Evolutionary conservation across 2,888 invertebrate genomes (phyloP), one percentile per base, ranked within the genome.

Genomic region (Arrhopalites spinosus): DNA sequence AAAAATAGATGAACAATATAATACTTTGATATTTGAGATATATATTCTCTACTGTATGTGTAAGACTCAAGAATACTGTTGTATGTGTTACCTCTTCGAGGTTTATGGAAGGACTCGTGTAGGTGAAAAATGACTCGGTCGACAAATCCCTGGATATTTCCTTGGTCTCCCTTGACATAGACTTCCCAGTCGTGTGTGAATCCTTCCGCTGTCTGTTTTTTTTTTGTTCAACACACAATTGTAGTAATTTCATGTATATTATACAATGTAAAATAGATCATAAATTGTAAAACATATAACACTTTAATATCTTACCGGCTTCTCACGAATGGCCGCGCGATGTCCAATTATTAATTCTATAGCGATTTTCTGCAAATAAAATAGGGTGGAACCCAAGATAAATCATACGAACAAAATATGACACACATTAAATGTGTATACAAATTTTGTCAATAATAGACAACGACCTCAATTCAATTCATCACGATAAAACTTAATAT

Each of bases 111-210:
- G 68, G 96, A 95, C 79, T 93, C 92, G 84, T 98, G 97, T 73
- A 98, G 88, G 84, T 91, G 88, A 85, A 97, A 97, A 30, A 96
- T 93, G 69, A 89, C 88, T 89, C 94, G 96, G 78, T 97, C 96
- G 75, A 97, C 91, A 88, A 94, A 98, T 85, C 93, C 90, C 84
- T 93, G 91, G 83, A 98, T 94, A 84, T 93, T 93, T 81, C 92
- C 91, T 83, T 92, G 92, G 84, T 96, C 94, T 73, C 96, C 96
- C 84, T 93, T 90, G 27, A 98, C 94, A 87, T 93, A 97, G 73
- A 98, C 91, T 86, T 94, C 94, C 98, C 98, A 98, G 86, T 98
- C 97, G 87, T 98, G 98, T 82, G 97, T 98, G 85, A 94, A 96
- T 66, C 95, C 96, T 85, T 95, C 94, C 27, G 91, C 90, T 17